Evolutionary conservation across 2,113 vertebrate genomes (phyloP).

Genomic region (Dicerorhinus sumatrensis): DNA sequence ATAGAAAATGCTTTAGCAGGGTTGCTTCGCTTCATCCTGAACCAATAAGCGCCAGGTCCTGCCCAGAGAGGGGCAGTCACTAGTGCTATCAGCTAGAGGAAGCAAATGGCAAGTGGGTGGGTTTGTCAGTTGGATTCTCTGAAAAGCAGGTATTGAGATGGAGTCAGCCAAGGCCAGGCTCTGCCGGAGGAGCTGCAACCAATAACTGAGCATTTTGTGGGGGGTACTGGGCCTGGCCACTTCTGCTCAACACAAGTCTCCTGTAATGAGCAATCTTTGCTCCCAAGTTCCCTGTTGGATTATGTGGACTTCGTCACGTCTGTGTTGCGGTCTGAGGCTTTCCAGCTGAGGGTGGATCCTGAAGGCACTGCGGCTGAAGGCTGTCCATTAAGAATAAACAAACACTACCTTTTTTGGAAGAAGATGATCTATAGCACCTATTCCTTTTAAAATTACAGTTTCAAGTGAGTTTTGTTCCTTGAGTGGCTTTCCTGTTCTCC

Average conservation of each 20-base stretch:
- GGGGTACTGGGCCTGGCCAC: background rate
- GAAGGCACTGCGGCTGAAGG: no score
- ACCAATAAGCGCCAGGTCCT: fast-evolving
- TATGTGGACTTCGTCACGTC: background rate
- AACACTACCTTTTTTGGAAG: background rate
- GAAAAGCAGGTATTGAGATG: background rate
- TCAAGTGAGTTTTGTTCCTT: background rate
- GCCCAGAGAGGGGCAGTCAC: background rate
- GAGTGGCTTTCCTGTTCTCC: background rate
- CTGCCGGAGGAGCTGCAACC: background rate
- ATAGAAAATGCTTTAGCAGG: background rate
- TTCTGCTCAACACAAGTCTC: background rate
- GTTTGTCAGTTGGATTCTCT: background rate
- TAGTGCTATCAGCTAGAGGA: background rate
- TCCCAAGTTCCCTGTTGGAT: background rate
- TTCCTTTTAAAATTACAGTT: background rate
- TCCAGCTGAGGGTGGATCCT: background rate
- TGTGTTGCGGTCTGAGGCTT: background rate
- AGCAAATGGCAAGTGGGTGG: background rate
- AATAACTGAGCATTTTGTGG: background rate
- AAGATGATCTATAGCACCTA: background rate
- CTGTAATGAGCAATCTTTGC: background rate
- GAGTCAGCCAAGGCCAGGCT: background rate
- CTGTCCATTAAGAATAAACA: background rate
- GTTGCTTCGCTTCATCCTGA: background rate